Evolutionary conservation across 1,140 invertebrate genomes (phyloP).

Genomic region (Trichoplusia ni): DNA sequence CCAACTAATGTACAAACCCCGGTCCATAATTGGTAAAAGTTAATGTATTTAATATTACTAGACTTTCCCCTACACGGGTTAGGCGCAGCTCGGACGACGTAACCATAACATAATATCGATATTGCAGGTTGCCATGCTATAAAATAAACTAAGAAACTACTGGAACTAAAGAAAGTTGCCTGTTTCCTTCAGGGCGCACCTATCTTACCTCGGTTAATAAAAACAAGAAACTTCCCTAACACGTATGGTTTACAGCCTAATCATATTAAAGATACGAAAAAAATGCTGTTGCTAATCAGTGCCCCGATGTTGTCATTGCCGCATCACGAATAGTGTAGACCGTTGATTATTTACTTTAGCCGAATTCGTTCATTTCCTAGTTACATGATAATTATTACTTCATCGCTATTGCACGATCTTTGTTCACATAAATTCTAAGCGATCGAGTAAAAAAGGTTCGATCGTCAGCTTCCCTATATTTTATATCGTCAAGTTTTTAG

Average conservation of each 20-base stretch:
- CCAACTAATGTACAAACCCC: no score
- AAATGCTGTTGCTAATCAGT: neutral
- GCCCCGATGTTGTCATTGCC: neutral
- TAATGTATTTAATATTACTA: neutral
- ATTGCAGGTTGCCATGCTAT: conserved; percentile 11
- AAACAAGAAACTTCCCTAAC: neutral
- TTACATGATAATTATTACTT: conserved; percentile 40
- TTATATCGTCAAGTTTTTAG: neutral
- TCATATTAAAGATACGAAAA: neutral
- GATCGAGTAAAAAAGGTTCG: neutral
- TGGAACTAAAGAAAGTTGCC: conserved; percentile 13
- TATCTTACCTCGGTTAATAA: neutral
- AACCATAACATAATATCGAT: conserved; percentile 2
- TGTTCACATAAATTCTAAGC: neutral
- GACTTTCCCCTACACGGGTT: neutral
- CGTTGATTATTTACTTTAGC: neutral
- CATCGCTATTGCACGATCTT: conserved; percentile 7
- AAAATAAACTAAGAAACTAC: neutral
- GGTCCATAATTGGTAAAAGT: no score
- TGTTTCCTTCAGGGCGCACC: conserved; percentile 12
- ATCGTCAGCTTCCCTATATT: neutral
- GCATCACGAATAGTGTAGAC: neutral
- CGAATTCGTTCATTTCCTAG: conserved; percentile 28
- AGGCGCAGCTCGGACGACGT: neutral
- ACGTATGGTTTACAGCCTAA: neutral